Evolutionary conservation across 2,113 vertebrate species (phyloP), one percentile per base, ranked within the genome.

Genomic region (Myxocyprinus asiaticus): DNA sequence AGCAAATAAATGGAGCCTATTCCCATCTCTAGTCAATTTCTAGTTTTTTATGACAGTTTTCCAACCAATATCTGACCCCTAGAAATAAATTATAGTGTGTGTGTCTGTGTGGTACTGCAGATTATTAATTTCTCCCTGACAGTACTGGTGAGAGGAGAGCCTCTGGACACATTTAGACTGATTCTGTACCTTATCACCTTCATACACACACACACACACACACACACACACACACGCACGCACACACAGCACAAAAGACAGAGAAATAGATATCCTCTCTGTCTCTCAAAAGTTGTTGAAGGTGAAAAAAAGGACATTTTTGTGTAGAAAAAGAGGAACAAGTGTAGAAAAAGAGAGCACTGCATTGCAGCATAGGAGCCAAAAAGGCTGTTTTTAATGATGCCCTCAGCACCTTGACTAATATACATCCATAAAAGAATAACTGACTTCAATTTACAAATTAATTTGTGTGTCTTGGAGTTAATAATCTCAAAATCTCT

Each of bases 141-240:
- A 81, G 67, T 67, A 56, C 53, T 42, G 69, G 63, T 53, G 74
- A 69, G 66, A 76, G 44, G 66, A 50, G 82, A 61, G 75, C 63
- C 78, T 81, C 78, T 43, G 55, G 70, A 77, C 78, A 80, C 74
- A 62, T 73, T 80, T 58, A 83, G 82, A 83, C 55, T 77, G 74
- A 84, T 84, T 84, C 58, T 69, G 82, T 84, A 81, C 74, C 69
- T 78, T 84, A 47, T 84, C 82, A 84, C 82, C 82, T 84, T 84
- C 79, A 66, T 68, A 84, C 51, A 42, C 70, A 56, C 61, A 66
- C 51, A 47, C 78, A 66, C 73, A 45, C 47, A 53, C 5, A 43
- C 64, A 75, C 55, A 76, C 17, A 55, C 50, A n/a, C 12, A 43
- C 14, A 65, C 5, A 33, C 22, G 22, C 22, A 33, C 22, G 22